phyloP scores from a whole-genome alignment of 2,888 invertebrate genomes.

The Drosophila parthenogenetica region DNA sequence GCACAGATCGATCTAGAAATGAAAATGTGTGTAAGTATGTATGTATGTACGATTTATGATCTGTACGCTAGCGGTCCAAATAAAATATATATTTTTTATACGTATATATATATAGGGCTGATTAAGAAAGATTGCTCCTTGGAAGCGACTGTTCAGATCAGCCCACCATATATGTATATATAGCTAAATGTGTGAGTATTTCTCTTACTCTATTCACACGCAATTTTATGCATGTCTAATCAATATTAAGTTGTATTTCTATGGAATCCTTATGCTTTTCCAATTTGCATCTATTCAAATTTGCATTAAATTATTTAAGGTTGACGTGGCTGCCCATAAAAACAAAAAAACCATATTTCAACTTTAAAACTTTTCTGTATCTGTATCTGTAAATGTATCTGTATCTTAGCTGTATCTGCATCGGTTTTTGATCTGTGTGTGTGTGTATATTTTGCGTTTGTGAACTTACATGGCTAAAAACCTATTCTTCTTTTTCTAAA shows the following conservation, averaged over 20 bases:
- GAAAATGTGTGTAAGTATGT: not conserved
- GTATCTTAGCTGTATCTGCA: not conserved
- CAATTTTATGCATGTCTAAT: slow-evolving; percentile 7
- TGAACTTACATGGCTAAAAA: not conserved
- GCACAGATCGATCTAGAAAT: slow-evolving; percentile 19
- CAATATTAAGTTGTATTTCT: slow-evolving; percentile 10
- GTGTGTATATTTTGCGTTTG: not conserved
- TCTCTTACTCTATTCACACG: slow-evolving; percentile 6
- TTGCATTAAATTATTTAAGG: slow-evolving; percentile 58
- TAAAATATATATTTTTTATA: slow-evolving; percentile 22
- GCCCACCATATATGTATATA: slow-evolving; percentile 17
- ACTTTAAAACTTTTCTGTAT: slow-evolving; percentile 17
- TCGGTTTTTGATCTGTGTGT: no score
- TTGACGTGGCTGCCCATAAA: slow-evolving; percentile 64
- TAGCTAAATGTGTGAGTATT: slow-evolving; percentile 19
- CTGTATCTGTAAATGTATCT: slow-evolving; percentile 2
- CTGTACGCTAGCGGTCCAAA: slow-evolving; percentile 11
- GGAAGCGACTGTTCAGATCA: slow-evolving; percentile 20
- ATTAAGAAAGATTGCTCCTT: slow-evolving; percentile 13
- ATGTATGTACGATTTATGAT: slow-evolving; percentile 13
- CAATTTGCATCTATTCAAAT: slow-evolving; percentile 47
- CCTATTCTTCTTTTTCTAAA: no score
- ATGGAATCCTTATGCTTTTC: slow-evolving; percentile 37
- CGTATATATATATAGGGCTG: slow-evolving; percentile 19
- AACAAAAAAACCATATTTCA: slow-evolving; percentile 50